These are phyloP conservation scores for Sciurus vulgaris DNA, from an alignment of 2,797 vertebrate species.

Conservation along the genomic window DNA sequence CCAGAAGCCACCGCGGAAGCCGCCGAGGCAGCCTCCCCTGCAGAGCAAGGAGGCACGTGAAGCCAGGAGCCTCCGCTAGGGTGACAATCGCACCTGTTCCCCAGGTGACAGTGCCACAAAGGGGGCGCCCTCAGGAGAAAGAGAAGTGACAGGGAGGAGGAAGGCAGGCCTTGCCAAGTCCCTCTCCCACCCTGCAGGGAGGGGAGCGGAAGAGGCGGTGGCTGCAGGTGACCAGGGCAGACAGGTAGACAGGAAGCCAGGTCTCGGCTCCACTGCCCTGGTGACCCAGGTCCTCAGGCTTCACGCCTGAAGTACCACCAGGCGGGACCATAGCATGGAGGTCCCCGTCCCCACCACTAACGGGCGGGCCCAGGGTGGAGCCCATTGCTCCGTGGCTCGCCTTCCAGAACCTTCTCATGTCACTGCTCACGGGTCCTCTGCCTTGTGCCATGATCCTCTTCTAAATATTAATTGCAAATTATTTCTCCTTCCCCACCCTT, in stretches of 20 bases:
- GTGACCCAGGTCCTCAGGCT: background rate
- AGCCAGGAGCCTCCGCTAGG: background rate
- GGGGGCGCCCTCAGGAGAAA: background rate
- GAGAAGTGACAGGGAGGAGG: no score
- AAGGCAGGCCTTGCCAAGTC: accelerated
- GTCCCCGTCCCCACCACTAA: background rate
- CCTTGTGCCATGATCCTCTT: background rate
- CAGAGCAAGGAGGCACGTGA: no score
- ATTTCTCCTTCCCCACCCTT: background rate
- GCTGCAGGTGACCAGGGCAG: background rate
- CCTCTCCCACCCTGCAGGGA: background rate
- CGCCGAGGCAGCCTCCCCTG: no score
- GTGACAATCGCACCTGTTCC: background rate
- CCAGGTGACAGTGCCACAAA: background rate
- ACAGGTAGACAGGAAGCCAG: no score
- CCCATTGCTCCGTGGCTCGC: background rate
- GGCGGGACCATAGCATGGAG: background rate
- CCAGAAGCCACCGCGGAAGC: background rate
- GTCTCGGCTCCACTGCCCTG: no score
- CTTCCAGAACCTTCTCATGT: background rate
- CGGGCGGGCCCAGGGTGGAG: background rate
- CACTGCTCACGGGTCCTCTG: background rate
- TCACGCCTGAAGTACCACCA: no score
- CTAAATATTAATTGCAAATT: slow-evolving; percentile 66
- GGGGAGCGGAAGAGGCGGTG: accelerated